Conservation (phyloP, 2,888 invertebrate genomes). For the Laspeyria flexula region DNA sequence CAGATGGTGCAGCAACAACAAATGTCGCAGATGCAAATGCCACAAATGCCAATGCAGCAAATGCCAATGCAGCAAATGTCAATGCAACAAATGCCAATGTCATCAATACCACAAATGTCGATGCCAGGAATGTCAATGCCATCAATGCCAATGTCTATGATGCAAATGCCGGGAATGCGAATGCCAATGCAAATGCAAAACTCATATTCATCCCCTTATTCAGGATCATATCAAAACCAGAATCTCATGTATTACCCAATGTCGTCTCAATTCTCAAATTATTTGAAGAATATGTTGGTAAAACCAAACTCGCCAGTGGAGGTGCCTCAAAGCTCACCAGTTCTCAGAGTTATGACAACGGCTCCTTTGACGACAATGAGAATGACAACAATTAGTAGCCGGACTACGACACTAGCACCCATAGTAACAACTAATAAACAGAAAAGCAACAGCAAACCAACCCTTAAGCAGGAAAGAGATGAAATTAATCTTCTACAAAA, state of each 20-base stretch:
- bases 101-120: neutral
- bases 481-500: conserved; percentile 22
- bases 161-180: conserved; percentile 2
- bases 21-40: neutral
- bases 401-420: conserved; percentile 1
- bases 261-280: neutral
- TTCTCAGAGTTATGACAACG: conserved; percentile 8
- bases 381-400: conserved; percentile 1
- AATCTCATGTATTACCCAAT: conserved; percentile 1
- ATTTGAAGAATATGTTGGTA: neutral
- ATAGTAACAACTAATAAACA: neutral
- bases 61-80: conserved; percentile 2
- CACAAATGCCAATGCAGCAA: conserved; percentile 17
- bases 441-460: neutral
- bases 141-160: neutral
- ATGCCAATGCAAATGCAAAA: neutral
- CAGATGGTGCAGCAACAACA: neutral
- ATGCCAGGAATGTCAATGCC: neutral
- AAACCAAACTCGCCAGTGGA: neutral
- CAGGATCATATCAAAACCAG: neutral
- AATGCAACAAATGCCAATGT: conserved; percentile 3
- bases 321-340: conserved; percentile 1
- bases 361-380: neutral
- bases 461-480: too few species aligned
- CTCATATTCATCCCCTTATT: neutral